Percentiles rank a stretch among this genome's conserved stretches.
phyloP scores from a whole-genome alignment of 1,140 invertebrate species.

The Drosophila funebris region DNA sequence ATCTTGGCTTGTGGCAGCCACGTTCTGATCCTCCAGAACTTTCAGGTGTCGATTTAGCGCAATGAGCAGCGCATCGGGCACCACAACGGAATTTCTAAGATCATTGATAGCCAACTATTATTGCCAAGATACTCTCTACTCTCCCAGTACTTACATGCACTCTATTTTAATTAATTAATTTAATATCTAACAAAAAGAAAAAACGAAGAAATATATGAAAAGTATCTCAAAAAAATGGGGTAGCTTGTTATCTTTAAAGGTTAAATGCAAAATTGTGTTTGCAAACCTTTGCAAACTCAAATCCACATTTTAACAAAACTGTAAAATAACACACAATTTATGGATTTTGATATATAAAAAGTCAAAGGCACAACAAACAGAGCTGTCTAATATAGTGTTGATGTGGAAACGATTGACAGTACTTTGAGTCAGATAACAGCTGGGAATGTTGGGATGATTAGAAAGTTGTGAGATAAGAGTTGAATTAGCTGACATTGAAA shows the following conservation, averaged over 20 bases:
- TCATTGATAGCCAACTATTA: too few species aligned
- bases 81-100: slow-evolving; percentile 30
- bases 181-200: not conserved
- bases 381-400: too few species aligned
- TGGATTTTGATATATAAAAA: not conserved
- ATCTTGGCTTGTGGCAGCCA: too few species aligned
- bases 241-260: not conserved
- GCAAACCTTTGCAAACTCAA: not conserved
- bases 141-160: slow-evolving; percentile 28
- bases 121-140: not conserved
- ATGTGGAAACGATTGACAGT: not conserved
- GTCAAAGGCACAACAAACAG: not conserved
- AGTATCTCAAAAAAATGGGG: not conserved
- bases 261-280: not conserved
- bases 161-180: slow-evolving; percentile 2
- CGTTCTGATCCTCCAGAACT: not conserved
- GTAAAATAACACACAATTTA: not conserved
- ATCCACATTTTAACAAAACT: not conserved
- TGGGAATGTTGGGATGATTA: too few species aligned
- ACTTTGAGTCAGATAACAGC: too few species aligned
- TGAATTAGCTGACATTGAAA: not conserved
- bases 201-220: too few species aligned
- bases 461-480: too few species aligned
- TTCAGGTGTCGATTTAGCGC: slow-evolving; percentile 28
- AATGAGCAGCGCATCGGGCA: slow-evolving; percentile 48